These are phyloP conservation scores for Intellagama lesueurii DNA, from an alignment of 2,797 vertebrate genomes.

Conservation along the genomic window DNA sequence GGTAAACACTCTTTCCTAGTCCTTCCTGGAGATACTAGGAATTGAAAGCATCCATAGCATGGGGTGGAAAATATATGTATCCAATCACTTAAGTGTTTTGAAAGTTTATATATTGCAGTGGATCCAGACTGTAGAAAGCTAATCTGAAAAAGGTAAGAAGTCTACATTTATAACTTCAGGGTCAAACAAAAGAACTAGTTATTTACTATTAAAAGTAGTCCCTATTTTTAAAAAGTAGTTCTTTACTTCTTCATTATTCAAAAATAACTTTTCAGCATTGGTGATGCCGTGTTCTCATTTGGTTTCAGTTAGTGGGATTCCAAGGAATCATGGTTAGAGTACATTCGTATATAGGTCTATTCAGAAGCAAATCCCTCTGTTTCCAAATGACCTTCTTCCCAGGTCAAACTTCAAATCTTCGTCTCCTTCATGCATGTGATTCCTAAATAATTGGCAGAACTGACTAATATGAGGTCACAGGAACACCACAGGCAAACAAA, in stretches of 20 bases:
- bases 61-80: neutral
- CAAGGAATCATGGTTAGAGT: too few relatives aligned
- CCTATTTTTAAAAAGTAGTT: neutral
- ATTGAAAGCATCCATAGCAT: neutral
- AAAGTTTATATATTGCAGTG: neutral
- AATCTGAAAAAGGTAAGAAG: neutral
- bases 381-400: slow-evolving; percentile 6
- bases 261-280: too few relatives aligned
- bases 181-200: neutral
- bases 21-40: too few relatives aligned
- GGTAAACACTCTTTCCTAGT: too few relatives aligned
- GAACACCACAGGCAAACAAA: too few relatives aligned
- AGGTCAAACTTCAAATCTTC: too few relatives aligned
- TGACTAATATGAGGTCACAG: too few relatives aligned
- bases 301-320: neutral
- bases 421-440: too few relatives aligned
- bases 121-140: neutral
- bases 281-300: neutral
- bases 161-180: neutral
- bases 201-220: neutral
- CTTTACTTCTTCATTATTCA: neutral
- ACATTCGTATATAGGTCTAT: too few relatives aligned
- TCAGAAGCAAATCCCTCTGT: neutral
- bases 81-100: too few relatives aligned
- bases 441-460: too few relatives aligned